phyloP scores from a whole-genome alignment of 2,888 invertebrate species.

The Drosophila algonquin region DNA sequence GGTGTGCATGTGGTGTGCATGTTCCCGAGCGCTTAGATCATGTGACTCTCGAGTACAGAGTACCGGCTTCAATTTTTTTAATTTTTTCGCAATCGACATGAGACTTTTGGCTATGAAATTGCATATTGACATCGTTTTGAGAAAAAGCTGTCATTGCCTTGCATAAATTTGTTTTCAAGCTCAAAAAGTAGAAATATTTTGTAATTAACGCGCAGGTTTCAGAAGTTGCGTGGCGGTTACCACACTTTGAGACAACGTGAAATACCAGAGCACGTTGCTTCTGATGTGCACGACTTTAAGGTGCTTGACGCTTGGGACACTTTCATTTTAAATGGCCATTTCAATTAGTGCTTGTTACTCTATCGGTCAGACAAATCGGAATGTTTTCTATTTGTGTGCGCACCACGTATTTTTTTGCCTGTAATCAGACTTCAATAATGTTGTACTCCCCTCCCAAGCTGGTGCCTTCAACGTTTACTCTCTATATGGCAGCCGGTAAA shows the following conservation, averaged over 20 bases:
- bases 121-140: conserved; percentile 40
- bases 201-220: conserved; percentile 59
- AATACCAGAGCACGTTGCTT: conserved; percentile 60
- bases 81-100: conserved; percentile 38
- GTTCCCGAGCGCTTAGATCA: conserved; percentile 42
- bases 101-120: conserved; percentile 39
- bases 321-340: conserved; percentile 74
- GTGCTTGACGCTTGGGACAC: conserved; percentile 69
- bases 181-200: conserved; percentile 56
- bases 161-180: conserved; percentile 56
- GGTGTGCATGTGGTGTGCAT: too few relatives aligned
- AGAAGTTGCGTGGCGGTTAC: conserved; percentile 27
- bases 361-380: conserved; percentile 52
- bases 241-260: conserved; percentile 34
- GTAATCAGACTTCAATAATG: conserved; percentile 44
- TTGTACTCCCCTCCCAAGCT: conserved; percentile 26
- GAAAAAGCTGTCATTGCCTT: conserved; percentile 52
- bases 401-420: conserved; percentile 62
- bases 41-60: conserved; percentile 45
- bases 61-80: conserved; percentile 10
- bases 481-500: conserved; percentile 45
- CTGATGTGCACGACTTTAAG: conserved; percentile 39
- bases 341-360: conserved; percentile 75
- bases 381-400: conserved; percentile 68
- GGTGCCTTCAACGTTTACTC: conserved; percentile 28